Base-by-base conservation (phyloP, 30 jellyfish, hydroid and myxozoan genomes). In the Mastigias papua region DNA sequence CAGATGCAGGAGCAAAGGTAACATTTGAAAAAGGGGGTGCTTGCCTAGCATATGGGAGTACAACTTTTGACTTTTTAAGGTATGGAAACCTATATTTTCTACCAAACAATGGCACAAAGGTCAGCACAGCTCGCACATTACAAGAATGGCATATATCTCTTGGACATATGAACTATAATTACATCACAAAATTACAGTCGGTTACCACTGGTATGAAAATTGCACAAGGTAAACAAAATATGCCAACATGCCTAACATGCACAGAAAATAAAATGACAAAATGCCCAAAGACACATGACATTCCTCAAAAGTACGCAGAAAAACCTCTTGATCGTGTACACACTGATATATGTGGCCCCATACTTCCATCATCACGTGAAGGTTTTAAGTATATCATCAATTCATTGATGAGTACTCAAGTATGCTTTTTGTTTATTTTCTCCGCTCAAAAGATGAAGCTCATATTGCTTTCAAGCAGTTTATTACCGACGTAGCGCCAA, bases 131-230 rank as follows among this genome's bases (percentile, higher is more conserved):
- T 8, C 73, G 57, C 35, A 84, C 80, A 28, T 51, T 84, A 1
- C 81, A 70, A 35, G 88, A 84, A 25, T 84, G 93, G 93, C 93
- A 84, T 54, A 27, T 25, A 46, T 29, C 68, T 28, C 70, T 84
- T 2, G 89, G 93, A 1, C 93, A 84, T 0, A 84, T 84, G 82
- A 71, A 84, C 49, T 72, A 69, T 57, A 79, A 70, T 34, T 89
- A 84, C 82, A 84, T 83, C 16, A 29, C 21, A 5, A 57, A 72
- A 26, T 27, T 70, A 27, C 23, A 73, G 21, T 84, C 88, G 30
- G 93, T 65, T 34, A 84, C 93, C 4, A 71, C 34, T 2, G 93
- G 89, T 1, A 84, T 84, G 89, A 70, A 50, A 57, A 84, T 84
- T 23, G 63, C 89, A 16, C 13, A 61, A 54, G 22, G 81, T 23